A percentile compares a stretch with the other conserved stretches of the same genome.
These are phyloP conservation scores for Phaedon cochleariae DNA, from an alignment of 2,888 invertebrate species.

Conservation along the genomic window DNA sequence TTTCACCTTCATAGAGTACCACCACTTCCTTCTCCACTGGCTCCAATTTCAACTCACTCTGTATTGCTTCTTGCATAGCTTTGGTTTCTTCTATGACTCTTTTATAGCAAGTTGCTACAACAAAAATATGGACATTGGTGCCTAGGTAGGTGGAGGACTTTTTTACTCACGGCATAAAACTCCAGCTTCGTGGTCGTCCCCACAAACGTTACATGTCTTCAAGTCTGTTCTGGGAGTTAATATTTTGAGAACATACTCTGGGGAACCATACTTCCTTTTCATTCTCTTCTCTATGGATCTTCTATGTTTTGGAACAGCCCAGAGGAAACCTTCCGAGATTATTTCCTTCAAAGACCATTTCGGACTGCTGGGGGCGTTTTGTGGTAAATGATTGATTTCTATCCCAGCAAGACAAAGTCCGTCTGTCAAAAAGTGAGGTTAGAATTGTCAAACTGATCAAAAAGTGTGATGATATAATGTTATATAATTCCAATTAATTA, in stretches of 20 bases:
- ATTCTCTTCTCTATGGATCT: constrained; percentile 78
- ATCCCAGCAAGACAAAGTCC: constrained; percentile 52
- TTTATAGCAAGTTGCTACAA: constrained; percentile 82
- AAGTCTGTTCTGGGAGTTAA: constrained; percentile 77
- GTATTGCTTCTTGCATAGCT: constrained; percentile 79
- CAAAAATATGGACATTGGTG: neutral
- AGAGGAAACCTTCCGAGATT: constrained; percentile 77
- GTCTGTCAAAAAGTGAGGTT: constrained; percentile 54
- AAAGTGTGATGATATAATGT: constrained; percentile 27
- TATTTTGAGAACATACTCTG: constrained; percentile 75
- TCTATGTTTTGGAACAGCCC: constrained; percentile 84
- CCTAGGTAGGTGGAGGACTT: neutral
- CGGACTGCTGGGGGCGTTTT: constrained; percentile 21
- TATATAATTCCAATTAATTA: constrained; percentile 42
- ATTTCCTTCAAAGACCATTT: constrained; percentile 69
- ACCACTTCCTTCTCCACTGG: constrained; percentile 87
- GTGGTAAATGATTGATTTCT: constrained; percentile 35
- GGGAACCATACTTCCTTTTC: constrained; percentile 76
- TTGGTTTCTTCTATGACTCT: constrained; percentile 84
- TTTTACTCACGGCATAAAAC: constrained; percentile 79
- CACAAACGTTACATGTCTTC: constrained; percentile 81
- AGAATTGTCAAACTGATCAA: constrained; percentile 26
- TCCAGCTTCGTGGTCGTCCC: constrained; percentile 81
- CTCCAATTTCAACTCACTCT: constrained; percentile 72
- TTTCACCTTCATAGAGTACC: constrained; percentile 86